These are phyloP conservation scores for Fabriciana adippe DNA, from an alignment of 2,888 invertebrate species.

Conservation along the genomic window DNA sequence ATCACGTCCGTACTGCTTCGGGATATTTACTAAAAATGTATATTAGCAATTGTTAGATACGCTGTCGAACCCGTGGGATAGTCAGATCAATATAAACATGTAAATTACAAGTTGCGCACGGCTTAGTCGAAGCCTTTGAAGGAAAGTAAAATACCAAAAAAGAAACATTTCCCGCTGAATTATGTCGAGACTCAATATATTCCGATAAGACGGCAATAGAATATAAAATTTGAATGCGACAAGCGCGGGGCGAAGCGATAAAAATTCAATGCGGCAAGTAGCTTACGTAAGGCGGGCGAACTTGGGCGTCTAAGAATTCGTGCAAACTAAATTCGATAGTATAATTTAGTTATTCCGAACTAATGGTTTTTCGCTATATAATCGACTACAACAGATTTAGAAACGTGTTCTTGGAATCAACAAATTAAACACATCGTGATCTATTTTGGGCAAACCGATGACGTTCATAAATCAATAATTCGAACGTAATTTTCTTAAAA, in stretches of 20 bases:
- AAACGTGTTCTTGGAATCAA: conserved; percentile 21
- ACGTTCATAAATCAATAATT: conserved; percentile 20
- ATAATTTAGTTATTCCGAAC: conserved; percentile 28
- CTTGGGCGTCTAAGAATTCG: conserved; percentile 21
- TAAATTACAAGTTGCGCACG: not conserved
- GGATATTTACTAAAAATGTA: no score
- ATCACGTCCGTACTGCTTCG: no score
- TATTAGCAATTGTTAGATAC: no score
- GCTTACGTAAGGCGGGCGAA: conserved; percentile 58
- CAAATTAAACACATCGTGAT: conserved; percentile 22
- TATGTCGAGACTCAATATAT: conserved; percentile 43
- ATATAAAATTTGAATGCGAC: conserved; percentile 56
- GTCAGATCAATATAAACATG: not conserved
- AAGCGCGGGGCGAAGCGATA: conserved; percentile 49
- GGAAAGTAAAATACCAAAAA: conserved; percentile 5
- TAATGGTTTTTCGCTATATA: conserved; percentile 10
- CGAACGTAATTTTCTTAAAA: conserved; percentile 17
- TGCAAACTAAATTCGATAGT: conserved; percentile 25
- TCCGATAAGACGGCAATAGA: conserved; percentile 49
- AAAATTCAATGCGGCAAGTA: conserved; percentile 60
- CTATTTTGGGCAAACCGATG: conserved; percentile 14
- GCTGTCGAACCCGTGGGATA: no score
- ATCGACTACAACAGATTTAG: conserved; percentile 20
- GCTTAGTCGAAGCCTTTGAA: not conserved
- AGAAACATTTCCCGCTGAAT: conserved; percentile 32